These are phyloP conservation scores for Zaprionus lachaisei DNA, from an alignment of 1,140 invertebrate genomes.

Conservation along the genomic window DNA sequence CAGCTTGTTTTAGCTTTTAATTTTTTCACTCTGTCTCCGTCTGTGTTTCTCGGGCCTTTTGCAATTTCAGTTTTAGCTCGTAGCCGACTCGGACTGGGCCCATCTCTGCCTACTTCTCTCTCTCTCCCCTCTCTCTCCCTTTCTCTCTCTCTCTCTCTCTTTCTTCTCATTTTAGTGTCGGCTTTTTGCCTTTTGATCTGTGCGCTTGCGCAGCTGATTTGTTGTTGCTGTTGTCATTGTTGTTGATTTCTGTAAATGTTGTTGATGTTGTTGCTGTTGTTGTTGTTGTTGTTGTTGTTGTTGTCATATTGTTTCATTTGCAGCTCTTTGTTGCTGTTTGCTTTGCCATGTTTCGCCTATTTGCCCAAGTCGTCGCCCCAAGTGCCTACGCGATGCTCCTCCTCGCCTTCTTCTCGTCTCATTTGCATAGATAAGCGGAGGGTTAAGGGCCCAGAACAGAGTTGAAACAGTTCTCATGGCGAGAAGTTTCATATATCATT, in stretches of 20 bases:
- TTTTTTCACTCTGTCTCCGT: constrained; percentile 37
- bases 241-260: constrained; percentile 43
- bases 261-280: constrained; percentile 65
- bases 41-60: constrained; percentile 23
- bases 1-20: constrained; percentile 81
- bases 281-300: constrained; percentile 55
- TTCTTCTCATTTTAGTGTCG: constrained; percentile 39
- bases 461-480: background rate
- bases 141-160: background rate
- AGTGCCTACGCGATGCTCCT: background rate
- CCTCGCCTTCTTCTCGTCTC: background rate
- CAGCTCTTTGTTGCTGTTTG: constrained; percentile 56
- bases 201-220: constrained; percentile 82
- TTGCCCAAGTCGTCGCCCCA: constrained; percentile 48
- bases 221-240: constrained; percentile 59
- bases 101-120: constrained; percentile 10
- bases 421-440: constrained; percentile 51
- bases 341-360: constrained; percentile 58
- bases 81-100: constrained; percentile 15
- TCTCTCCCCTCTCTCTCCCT: constrained; percentile 4
- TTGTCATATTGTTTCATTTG: constrained; percentile 65
- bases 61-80: constrained; percentile 31
- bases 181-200: constrained; percentile 72
- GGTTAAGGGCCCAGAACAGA: background rate
- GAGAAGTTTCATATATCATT: background rate